Base-by-base conservation (phyloP, 2,797 vertebrate species). In the Schizothorax lantsangensis region DNA sequence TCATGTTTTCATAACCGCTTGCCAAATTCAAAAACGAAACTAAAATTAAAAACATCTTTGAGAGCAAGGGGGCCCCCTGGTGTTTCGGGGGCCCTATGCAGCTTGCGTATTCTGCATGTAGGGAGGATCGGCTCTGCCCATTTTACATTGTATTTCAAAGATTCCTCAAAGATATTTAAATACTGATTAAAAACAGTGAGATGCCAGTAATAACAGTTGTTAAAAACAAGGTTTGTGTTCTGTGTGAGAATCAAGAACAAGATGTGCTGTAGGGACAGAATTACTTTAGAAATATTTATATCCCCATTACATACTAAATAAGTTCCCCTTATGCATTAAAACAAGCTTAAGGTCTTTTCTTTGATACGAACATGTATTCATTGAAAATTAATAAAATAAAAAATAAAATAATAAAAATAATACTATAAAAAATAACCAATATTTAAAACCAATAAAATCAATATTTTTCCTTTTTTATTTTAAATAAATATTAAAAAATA, bases 101-200 rank as follows among this genome's bases (percentile, higher is more conserved):
- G 30, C 30, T 30, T 30, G 30, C 1, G 30, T 30, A 30, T 30
- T 30, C 30, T 30, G 30, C 30, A 1, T 30, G 1, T 30, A 30
- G 30, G 30, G 30, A 30, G 30, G 30, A 30, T 30, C 30, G 30
- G 30, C 30, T 30, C 30, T 83, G 49, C 40, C 19, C 11, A 33
- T 59, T 45, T 38, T 83, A 54, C 59, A 40, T 62, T 74, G 57
- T 66, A 88, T 83, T 82, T 88, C 38, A 74, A 36, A 26, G 62
- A 83, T 86, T 77, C 68, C 73, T 45, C 54, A 59, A 64, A 74
- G 86, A 84, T 83, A 83, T 71, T 84, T 69, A 85, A 81, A 71
- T 12, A 19, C 64, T 54, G 72, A 86, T 82, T 81, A 82, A n/a
- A 87, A 87, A 78, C 8, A 19, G 33, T 73, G 40, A 85, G 59